Conservation (phyloP, 2,797 vertebrate genomes). For the Eulemur mongoz region DNA sequence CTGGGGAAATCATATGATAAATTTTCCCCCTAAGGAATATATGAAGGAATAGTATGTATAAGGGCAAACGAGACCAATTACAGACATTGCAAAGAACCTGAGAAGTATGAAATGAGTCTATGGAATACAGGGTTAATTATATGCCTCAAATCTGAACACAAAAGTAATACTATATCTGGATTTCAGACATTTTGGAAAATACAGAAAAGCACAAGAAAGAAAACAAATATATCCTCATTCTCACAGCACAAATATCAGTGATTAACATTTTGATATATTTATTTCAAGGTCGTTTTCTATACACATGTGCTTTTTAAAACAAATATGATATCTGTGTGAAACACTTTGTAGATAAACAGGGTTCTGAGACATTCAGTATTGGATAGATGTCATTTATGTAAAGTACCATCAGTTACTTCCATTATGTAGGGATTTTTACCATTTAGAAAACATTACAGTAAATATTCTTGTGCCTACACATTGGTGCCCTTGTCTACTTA, state of each 20-base stretch:
- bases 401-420: not conserved
- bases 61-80: not conserved
- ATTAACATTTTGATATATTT: not conserved
- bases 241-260: not conserved
- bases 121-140: not conserved
- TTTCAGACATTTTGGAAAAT: not conserved
- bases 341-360: not conserved
- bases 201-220: not conserved
- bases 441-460: not conserved
- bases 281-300: not conserved
- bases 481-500: not conserved
- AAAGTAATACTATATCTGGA: not conserved
- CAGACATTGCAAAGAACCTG: not conserved
- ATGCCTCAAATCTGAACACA: not conserved
- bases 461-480: not conserved
- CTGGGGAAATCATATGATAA: not conserved
- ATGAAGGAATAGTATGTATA: not conserved
- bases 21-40: not conserved
- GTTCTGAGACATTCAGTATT: not conserved
- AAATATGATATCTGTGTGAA: not conserved
- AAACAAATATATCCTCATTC: not conserved
- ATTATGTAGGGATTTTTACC: not conserved
- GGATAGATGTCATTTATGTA: not conserved
- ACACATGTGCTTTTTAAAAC: not conserved
- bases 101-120: not conserved